Conservation (phyloP, 2,113 vertebrate genomes). For the Alaudala cheleensis region DNA sequence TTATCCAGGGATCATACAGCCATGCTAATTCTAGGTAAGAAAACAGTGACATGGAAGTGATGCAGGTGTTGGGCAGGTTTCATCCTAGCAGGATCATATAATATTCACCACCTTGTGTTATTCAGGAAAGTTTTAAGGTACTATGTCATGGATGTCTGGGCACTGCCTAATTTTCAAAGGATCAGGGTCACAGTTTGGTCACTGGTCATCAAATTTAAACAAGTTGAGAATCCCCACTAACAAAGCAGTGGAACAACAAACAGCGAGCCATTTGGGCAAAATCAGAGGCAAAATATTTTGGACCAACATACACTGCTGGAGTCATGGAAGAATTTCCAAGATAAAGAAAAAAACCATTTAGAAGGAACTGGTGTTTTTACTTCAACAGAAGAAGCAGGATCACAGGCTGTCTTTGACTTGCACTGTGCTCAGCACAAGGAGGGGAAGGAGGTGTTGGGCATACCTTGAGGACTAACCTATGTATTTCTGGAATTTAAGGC, state of each 20-base stretch:
- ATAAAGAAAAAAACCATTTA: not conserved
- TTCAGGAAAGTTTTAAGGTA: not conserved
- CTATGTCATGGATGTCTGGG: not conserved
- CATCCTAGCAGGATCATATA: not conserved
- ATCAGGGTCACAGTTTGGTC: not conserved
- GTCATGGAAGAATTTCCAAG: not conserved
- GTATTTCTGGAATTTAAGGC: not conserved
- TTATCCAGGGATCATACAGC: not conserved
- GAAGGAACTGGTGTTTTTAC: not conserved
- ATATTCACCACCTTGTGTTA: not conserved
- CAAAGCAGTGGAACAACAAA: not conserved
- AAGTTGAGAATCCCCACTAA: not conserved
- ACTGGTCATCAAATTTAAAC: not conserved
- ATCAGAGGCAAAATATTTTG: not conserved
- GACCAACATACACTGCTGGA: not conserved
- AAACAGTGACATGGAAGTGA: not conserved
- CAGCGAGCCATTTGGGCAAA: not conserved
- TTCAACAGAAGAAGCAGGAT: not conserved
- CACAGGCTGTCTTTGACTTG: not conserved
- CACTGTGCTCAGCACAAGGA: not conserved
- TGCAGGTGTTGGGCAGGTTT: not conserved
- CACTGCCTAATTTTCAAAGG: not conserved
- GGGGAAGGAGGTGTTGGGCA: not conserved
- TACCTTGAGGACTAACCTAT: not conserved
- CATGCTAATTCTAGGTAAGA: not conserved